Evolutionary conservation across 2,113 vertebrate genomes (phyloP).

Genomic region (Cryptomyrus ogoouensis): DNA sequence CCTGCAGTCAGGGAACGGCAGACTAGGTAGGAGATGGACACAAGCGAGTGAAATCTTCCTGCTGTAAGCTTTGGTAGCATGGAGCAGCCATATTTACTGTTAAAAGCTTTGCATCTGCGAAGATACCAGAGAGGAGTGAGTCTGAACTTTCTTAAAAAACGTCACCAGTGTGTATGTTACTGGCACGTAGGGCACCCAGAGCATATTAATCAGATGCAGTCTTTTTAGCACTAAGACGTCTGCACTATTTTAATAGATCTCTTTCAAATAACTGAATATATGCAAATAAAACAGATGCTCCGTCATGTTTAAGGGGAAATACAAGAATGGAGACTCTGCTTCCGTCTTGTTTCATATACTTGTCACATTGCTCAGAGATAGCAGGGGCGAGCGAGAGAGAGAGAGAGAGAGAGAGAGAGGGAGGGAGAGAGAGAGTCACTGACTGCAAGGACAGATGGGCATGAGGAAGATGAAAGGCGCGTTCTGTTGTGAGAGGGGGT

Average conservation of each 20-base stretch:
- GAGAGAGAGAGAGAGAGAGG: neutral
- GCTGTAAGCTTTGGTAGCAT: neutral
- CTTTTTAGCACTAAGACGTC: neutral
- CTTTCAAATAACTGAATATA: neutral
- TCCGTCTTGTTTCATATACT: too few species aligned
- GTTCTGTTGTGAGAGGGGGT: neutral
- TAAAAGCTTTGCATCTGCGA: neutral
- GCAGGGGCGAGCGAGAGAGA: too few species aligned
- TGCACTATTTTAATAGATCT: neutral
- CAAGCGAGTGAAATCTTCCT: neutral
- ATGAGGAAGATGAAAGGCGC: neutral
- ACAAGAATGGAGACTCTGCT: neutral
- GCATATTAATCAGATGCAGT: neutral
- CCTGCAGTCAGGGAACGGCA: neutral
- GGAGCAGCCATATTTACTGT: neutral
- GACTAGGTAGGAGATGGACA: neutral
- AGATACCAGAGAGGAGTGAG: neutral
- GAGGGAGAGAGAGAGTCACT: neutral
- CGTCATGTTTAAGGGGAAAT: neutral
- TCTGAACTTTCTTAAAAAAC: neutral
- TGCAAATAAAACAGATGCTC: neutral
- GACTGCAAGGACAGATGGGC: neutral
- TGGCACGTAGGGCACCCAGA: neutral
- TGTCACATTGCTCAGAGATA: neutral
- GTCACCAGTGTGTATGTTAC: neutral